Conservation (phyloP, 2,113 vertebrate genomes). For the Passer montanus region DNA sequence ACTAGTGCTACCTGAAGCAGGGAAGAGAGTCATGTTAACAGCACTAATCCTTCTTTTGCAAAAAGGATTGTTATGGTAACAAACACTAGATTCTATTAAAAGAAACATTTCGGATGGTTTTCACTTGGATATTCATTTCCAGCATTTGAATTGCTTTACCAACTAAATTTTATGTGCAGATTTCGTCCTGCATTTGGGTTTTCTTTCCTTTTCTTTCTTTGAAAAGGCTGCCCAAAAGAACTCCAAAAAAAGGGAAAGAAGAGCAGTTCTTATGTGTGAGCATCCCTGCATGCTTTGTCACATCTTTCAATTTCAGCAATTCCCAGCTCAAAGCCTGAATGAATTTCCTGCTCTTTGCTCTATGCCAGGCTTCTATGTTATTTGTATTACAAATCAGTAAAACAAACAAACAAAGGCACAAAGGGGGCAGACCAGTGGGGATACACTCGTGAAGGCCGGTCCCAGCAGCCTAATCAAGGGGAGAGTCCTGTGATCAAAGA, state of each 20-base stretch:
- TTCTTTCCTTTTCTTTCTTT: not conserved
- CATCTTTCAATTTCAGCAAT: slow-evolving; percentile 33
- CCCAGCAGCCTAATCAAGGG: not conserved
- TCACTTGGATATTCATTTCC: not conserved
- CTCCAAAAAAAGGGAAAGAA: not conserved
- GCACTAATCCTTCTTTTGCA: not conserved
- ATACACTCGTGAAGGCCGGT: not conserved
- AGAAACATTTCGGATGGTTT: not conserved
- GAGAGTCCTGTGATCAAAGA: not conserved
- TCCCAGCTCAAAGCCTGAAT: slow-evolving; percentile 45
- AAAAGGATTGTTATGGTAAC: slow-evolving; percentile 46
- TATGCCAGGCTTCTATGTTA: slow-evolving; percentile 46
- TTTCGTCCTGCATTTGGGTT: not conserved
- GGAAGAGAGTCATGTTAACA: not conserved
- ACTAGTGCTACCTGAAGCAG: not conserved
- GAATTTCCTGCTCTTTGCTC: slow-evolving; percentile 63
- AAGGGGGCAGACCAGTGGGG: not conserved
- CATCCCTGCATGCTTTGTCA: slow-evolving; percentile 10
- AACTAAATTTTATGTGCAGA: not conserved
- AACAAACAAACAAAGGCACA: slow-evolving; percentile 38
- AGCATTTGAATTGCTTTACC: not conserved
- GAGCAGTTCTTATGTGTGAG: not conserved
- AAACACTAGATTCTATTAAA: slow-evolving; percentile 25
- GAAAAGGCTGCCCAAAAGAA: not conserved
- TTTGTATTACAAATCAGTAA: slow-evolving; percentile 40